A percentile compares a stretch with the other conserved stretches of the same genome.
phyloP scores from a whole-genome alignment of 2,888 invertebrate species.

The Microplitis deprimator region DNA sequence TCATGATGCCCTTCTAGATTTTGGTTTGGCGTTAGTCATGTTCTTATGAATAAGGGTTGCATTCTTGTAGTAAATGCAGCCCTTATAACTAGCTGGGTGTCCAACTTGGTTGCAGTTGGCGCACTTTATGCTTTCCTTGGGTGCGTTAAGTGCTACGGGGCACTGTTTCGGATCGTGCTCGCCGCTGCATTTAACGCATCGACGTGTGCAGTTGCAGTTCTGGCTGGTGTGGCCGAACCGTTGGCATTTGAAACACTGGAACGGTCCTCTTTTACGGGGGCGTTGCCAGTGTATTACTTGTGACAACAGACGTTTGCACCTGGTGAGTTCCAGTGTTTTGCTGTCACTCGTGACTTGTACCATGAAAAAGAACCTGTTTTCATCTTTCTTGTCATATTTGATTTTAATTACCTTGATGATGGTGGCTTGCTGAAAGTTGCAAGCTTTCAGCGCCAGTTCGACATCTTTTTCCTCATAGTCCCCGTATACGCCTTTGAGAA shows the following conservation, averaged over 20 bases:
- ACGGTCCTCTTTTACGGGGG: constrained; percentile 11
- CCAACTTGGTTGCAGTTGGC: constrained; percentile 31
- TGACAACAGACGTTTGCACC: no score
- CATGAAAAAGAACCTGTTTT: no score
- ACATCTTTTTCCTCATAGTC: no score
- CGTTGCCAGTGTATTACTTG: constrained; percentile 24
- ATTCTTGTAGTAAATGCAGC: constrained; percentile 29
- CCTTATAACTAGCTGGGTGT: constrained; percentile 42
- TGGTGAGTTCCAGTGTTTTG: no score
- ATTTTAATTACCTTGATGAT: no score
- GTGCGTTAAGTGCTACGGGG: background rate
- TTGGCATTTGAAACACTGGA: constrained; percentile 44
- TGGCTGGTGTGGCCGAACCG: constrained; percentile 33
- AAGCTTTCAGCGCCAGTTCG: no score
- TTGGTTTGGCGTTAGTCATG: no score
- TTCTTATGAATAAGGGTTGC: background rate
- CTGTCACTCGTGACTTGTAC: no score
- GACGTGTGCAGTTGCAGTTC: constrained; percentile 35
- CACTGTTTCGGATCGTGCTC: background rate
- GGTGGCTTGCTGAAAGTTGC: no score
- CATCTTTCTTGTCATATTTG: no score
- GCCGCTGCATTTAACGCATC: constrained; percentile 41
- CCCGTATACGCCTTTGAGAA: no score
- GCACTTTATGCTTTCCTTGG: constrained; percentile 22
- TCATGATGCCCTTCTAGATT: no score